These are phyloP conservation scores for Cyrtonyx montezumae DNA, from an alignment of 2,113 vertebrate species.

Conservation along the genomic window DNA sequence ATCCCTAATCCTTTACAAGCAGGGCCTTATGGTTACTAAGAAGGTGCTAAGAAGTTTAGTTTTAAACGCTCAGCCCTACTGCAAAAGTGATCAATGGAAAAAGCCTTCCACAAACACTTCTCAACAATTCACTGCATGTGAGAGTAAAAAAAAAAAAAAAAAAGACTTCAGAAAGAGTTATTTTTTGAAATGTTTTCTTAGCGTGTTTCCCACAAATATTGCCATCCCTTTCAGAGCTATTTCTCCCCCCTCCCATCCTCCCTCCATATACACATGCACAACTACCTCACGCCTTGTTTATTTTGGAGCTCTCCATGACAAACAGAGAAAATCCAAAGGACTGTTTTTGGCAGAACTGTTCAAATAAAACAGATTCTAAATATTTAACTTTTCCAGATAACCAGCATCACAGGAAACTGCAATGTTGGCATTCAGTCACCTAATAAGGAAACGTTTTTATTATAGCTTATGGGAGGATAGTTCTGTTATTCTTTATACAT, in stretches of 20 bases:
- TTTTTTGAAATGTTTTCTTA: background rate
- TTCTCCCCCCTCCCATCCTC: background rate
- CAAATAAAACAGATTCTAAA: slow-evolving; percentile 65
- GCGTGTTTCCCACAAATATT: background rate
- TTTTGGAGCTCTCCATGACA: background rate
- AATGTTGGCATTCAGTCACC: slow-evolving; percentile 19
- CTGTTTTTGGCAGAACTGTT: slow-evolving; percentile 14
- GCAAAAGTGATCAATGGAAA: background rate
- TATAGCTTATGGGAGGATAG: background rate
- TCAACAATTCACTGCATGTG: background rate
- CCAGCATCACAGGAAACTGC: slow-evolving; percentile 19
- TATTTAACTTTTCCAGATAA: slow-evolving; percentile 62
- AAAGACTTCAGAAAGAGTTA: background rate
- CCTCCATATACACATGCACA: background rate
- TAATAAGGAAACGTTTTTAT: slow-evolving; percentile 67
- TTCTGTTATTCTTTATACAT: slow-evolving; percentile 60
- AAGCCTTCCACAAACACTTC: background rate
- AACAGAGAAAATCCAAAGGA: slow-evolving; percentile 11
- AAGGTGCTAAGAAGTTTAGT: background rate
- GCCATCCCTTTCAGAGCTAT: background rate
- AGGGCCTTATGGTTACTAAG: background rate
- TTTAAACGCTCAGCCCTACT: background rate
- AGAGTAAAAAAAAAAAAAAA: background rate
- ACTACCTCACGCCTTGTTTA: background rate
- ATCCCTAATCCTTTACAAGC: background rate